Base-by-base conservation (phyloP, 2,888 invertebrate species). In the Aporophyla lueneburgensis region DNA sequence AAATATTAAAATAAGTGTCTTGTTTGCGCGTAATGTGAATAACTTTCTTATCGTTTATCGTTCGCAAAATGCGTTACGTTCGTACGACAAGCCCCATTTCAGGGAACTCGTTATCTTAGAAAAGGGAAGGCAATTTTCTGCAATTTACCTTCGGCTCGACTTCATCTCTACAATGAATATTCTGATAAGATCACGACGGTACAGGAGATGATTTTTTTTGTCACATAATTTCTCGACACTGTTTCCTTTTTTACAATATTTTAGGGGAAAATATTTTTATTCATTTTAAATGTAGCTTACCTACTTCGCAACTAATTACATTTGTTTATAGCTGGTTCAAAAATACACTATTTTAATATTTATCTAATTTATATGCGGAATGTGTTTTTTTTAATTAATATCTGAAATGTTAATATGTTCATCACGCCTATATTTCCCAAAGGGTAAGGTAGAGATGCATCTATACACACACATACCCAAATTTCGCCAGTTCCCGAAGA, bases 101-200 rank as follows among this genome's bases (percentile, higher is more conserved):
- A 82, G 81, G 80, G 83, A 87, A 86, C 91, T 91, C 90, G 87
- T 92, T 92, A 92, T 91, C 89, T 87, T 72, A 84, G 87, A 85
- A 85, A 89, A 87, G 88, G 87, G 84, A 87, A 86, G 86, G 87
- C 91, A 92, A 93, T 94, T 94, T 93, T 92, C 92, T 92, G 87
- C 90, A 91, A 93, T 92, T 93, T 92, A 89, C 88, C 89, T 89
- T 89, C 86, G 86, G 84, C 83, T 85, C 80, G 76, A 83, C 76
- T 89, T 88, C 83, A 89, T 86, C 87, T 89, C 86, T 89, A 87
- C 85, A 86, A 83, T 79, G 87, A 88, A 88, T 88, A 86, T 87
- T 89, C 72, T 74, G 76, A 77, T 85, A 80, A 70, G 71, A 76
- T 80, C 80, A 58, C 66, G 77, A 67, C 74, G 59, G 67, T 54